Conservation (phyloP, 2,113 vertebrate genomes). For the Melozone crissalis region DNA sequence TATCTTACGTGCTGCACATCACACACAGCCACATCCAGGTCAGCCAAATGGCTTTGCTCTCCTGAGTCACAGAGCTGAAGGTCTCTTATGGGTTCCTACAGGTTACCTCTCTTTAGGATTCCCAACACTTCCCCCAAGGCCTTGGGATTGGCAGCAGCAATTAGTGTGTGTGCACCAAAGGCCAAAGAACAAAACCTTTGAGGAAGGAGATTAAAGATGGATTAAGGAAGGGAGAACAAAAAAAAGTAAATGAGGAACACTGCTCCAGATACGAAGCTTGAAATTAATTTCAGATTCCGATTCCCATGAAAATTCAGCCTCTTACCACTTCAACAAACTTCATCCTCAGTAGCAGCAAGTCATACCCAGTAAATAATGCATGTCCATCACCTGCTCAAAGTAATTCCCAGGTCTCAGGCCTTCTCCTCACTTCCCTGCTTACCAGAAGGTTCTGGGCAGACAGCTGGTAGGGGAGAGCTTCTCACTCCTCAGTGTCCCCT, state of each 20-base stretch:
- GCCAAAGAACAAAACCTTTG: conserved; percentile 12
- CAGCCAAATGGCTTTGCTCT: background rate
- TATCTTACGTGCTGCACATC: background rate
- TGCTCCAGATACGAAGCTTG: background rate
- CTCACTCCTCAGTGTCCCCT: background rate
- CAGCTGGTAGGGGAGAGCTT: background rate
- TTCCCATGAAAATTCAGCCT: background rate
- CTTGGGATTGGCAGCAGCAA: background rate
- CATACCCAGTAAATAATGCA: background rate
- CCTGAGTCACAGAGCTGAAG: background rate
- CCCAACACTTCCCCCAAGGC: background rate
- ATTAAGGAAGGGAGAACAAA: background rate
- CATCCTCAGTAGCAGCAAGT: background rate
- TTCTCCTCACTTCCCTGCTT: background rate
- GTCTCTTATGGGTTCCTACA: background rate
- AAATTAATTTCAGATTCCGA: background rate
- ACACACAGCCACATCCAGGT: background rate
- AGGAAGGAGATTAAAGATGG: conserved; percentile 16
- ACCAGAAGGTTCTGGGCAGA: background rate
- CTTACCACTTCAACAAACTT: background rate
- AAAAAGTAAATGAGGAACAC: background rate
- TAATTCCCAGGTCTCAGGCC: background rate
- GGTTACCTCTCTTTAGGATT: background rate
- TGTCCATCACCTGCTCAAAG: background rate
- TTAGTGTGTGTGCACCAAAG: background rate